Evolutionary conservation across 1,140 invertebrate genomes (phyloP).

Genomic region (Coboldia fuscipes): DNA sequence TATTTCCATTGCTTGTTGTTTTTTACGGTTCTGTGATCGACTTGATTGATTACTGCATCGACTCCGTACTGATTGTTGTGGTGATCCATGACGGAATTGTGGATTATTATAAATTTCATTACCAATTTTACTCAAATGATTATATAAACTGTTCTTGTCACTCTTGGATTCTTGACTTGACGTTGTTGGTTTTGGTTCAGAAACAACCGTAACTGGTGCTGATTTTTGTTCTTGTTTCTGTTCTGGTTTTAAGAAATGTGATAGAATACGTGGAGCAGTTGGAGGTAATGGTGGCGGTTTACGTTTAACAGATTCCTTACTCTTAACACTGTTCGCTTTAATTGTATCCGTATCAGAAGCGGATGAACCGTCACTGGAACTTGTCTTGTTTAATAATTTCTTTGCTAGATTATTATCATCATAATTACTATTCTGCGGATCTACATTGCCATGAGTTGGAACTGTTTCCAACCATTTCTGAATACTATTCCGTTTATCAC

Average conservation of each 20-base stretch:
- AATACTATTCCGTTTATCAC: conserved; percentile 48
- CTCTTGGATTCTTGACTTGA: not conserved
- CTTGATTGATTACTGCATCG: conserved; percentile 8
- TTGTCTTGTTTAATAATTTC: no score
- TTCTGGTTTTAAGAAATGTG: conserved; percentile 6
- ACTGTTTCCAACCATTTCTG: conserved; percentile 60
- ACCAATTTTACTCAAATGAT: conserved; percentile 1
- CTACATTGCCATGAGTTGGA: conserved; percentile 17
- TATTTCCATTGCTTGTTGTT: conserved; percentile 12
- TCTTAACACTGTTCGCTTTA: not conserved
- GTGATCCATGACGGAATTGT: conserved; percentile 17
- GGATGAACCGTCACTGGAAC: not conserved
- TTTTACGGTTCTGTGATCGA: conserved; percentile 9
- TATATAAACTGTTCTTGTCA: not conserved
- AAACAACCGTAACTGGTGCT: no score
- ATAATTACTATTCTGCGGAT: not conserved
- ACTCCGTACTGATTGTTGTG: conserved; percentile 11
- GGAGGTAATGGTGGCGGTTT: conserved; percentile 9
- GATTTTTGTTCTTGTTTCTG: no score
- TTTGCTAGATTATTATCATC: no score
- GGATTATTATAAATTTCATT: conserved; percentile 21
- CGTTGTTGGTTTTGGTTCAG: not conserved
- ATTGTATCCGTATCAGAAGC: conserved; percentile 1
- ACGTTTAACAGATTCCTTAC: conserved; percentile 1
- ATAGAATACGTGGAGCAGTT: conserved; percentile 4